A percentile compares a stretch with the other conserved stretches of the same genome.
These are phyloP conservation scores for Megalops cyprinoides DNA, from an alignment of 2,797 vertebrate genomes.

Conservation along the genomic window DNA sequence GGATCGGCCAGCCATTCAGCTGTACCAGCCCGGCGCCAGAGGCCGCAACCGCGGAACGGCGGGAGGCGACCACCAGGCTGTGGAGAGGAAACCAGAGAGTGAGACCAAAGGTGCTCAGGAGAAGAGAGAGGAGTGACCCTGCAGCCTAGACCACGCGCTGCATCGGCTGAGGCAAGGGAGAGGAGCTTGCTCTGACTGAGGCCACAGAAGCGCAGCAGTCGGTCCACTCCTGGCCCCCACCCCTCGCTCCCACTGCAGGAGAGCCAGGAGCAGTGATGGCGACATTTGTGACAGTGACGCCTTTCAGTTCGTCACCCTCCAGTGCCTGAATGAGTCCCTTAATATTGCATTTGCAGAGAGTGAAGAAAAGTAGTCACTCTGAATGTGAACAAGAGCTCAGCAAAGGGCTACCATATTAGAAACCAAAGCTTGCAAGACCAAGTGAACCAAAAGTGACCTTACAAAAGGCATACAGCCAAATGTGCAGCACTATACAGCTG, in stretches of 20 bases:
- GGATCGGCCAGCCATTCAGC: constrained; percentile 97
- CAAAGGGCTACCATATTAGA: constrained; percentile 62
- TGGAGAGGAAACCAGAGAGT: constrained; percentile 79
- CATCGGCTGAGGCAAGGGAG: constrained; percentile 35
- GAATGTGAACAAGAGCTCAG: no score
- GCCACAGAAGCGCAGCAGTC: no score
- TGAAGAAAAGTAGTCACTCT: constrained; percentile 47
- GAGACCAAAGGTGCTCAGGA: constrained; percentile 80
- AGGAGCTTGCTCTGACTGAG: no score
- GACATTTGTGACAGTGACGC: no score
- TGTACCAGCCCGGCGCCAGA: constrained; percentile 93
- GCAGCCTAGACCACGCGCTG: constrained; percentile 36
- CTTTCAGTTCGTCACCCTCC: constrained; percentile 56
- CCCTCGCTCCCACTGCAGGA: constrained; percentile 51
- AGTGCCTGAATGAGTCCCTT: constrained; percentile 66
- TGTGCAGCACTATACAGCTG: no score
- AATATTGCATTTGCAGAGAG: constrained; percentile 54
- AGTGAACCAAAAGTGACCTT: constrained; percentile 90
- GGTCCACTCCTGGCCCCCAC: no score
- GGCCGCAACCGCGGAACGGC: constrained; percentile 81
- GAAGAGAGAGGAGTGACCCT: constrained; percentile 83
- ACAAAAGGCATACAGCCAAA: constrained; percentile 65
- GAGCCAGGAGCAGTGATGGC: no score
- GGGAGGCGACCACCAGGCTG: constrained; percentile 70
- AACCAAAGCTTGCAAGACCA: constrained; percentile 82